phyloP scores from a whole-genome alignment of 1,140 invertebrate species.

The Andricus grossulariae region DNA sequence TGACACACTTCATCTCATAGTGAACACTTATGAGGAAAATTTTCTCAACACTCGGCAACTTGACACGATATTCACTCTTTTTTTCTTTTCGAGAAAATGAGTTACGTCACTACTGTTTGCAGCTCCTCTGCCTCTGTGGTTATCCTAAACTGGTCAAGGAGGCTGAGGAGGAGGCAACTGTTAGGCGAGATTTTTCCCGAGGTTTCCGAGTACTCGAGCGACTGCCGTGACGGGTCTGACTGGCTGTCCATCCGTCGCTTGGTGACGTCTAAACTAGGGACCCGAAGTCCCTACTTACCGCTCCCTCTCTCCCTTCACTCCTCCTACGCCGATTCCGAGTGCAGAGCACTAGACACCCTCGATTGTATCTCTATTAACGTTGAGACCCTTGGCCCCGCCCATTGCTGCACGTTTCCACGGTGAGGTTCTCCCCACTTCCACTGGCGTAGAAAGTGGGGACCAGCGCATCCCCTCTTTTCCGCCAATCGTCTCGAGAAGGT shows the following conservation, averaged over 20 bases:
- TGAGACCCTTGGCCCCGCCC: slow-evolving; percentile 64
- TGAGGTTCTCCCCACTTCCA: slow-evolving; percentile 32
- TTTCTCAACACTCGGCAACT: too few species aligned
- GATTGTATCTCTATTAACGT: slow-evolving; percentile 77
- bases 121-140: not conserved
- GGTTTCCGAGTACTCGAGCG: slow-evolving; percentile 70
- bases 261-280: slow-evolving; percentile 76
- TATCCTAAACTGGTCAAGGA: not conserved
- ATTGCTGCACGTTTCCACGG: slow-evolving; percentile 52
- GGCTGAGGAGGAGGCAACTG: slow-evolving; percentile 1
- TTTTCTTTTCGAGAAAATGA: not conserved
- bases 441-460: slow-evolving; percentile 17
- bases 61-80: too few species aligned
- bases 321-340: slow-evolving; percentile 69
- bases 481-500: slow-evolving; percentile 32
- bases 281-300: slow-evolving; percentile 70
- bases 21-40: too few species aligned
- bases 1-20: not conserved
- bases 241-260: slow-evolving; percentile 75
- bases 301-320: slow-evolving; percentile 65
- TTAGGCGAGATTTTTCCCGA: slow-evolving; percentile 59
- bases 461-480: slow-evolving; percentile 38
- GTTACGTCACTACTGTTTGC: not conserved
- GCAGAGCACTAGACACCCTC: slow-evolving; percentile 73
- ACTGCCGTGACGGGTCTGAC: slow-evolving; percentile 75